A percentile compares a stretch with the other conserved stretches of the same genome.
These are phyloP conservation scores for Dorcus hopei DNA, from an alignment of 2,888 invertebrate genomes.

Conservation along the genomic window DNA sequence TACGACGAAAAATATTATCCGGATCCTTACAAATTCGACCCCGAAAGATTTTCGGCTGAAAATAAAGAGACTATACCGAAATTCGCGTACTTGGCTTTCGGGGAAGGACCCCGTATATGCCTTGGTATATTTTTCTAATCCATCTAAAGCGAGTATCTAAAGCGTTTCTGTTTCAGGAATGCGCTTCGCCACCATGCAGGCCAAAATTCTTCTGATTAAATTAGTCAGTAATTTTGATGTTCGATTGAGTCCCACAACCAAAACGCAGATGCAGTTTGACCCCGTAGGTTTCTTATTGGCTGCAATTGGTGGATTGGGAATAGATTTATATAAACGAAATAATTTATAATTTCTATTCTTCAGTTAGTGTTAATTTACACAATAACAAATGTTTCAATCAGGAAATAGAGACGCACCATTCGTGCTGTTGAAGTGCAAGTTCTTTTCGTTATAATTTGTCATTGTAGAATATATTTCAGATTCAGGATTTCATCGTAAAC, in stretches of 20 bases:
- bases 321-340: constrained; percentile 10
- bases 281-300: constrained; percentile 11
- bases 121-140: constrained; percentile 25
- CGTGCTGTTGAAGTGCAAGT: too few relatives aligned
- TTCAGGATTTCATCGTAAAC: too few relatives aligned
- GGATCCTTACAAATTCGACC: constrained; percentile 25
- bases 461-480: too few relatives aligned
- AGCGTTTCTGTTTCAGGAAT: constrained; percentile 16
- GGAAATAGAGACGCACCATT: too few relatives aligned
- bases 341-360: neutral
- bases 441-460: too few relatives aligned
- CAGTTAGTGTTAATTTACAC: too few relatives aligned
- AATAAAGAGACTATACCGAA: constrained; percentile 31
- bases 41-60: constrained; percentile 30
- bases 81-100: constrained; percentile 31
- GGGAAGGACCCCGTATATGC: constrained; percentile 34
- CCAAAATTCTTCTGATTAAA: constrained; percentile 20
- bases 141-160: neutral
- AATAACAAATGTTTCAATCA: too few relatives aligned
- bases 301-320: constrained; percentile 16
- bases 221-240: constrained; percentile 21
- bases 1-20: constrained; percentile 25
- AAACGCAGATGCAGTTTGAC: constrained; percentile 18
- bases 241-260: constrained; percentile 19
- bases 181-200: constrained; percentile 24